A percentile compares a stretch with the other conserved stretches of the same genome.
Conservation (phyloP, 2,888 invertebrate genomes). For the Leucophenga maculata region DNA sequence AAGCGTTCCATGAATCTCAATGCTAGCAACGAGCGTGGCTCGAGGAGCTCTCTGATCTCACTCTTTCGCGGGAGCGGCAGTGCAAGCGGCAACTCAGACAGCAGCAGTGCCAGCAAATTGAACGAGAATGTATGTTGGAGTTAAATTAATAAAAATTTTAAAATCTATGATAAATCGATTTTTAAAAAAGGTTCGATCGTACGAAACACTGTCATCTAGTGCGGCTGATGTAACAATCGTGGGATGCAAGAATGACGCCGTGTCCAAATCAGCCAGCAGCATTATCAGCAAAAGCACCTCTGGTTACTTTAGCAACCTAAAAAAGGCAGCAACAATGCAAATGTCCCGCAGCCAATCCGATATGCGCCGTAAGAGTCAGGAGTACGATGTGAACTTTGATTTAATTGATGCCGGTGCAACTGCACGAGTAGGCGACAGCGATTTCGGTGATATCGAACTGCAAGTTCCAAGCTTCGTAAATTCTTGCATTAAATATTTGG, state of each 20-base stretch:
- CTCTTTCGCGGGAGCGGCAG: slow-evolving; percentile 70
- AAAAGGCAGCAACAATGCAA: slow-evolving; percentile 74
- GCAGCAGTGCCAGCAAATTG: slow-evolving; percentile 39
- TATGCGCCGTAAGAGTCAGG: slow-evolving; percentile 68
- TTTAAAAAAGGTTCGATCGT: slow-evolving; percentile 81
- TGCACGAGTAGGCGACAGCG: not conserved
- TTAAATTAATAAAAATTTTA: no score
- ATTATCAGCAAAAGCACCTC: slow-evolving; percentile 74
- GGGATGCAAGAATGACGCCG: slow-evolving; percentile 23
- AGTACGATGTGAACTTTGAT: slow-evolving; percentile 55
- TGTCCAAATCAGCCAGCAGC: not conserved
- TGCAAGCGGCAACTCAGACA: not conserved
- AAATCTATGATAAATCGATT: no score
- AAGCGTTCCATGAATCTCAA: slow-evolving; percentile 60
- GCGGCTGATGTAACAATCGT: slow-evolving; percentile 1
- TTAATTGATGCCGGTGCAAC: slow-evolving; percentile 26
- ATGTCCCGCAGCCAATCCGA: slow-evolving; percentile 74
- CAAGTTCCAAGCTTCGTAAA: slow-evolving; percentile 83
- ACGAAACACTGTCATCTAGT: slow-evolving; percentile 78
- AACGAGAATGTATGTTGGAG: slow-evolving; percentile 48
- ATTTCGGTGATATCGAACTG: slow-evolving; percentile 29
- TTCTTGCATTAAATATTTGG: slow-evolving; percentile 86
- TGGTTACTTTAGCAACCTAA: slow-evolving; percentile 48
- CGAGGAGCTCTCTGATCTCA: slow-evolving; percentile 83
- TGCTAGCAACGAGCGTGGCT: slow-evolving; percentile 71